Percentiles rank a stretch among this genome's conserved stretches.
Evolutionary conservation across 2,797 vertebrate genomes (phyloP).

Genomic region (Phylloscopus collybita): DNA sequence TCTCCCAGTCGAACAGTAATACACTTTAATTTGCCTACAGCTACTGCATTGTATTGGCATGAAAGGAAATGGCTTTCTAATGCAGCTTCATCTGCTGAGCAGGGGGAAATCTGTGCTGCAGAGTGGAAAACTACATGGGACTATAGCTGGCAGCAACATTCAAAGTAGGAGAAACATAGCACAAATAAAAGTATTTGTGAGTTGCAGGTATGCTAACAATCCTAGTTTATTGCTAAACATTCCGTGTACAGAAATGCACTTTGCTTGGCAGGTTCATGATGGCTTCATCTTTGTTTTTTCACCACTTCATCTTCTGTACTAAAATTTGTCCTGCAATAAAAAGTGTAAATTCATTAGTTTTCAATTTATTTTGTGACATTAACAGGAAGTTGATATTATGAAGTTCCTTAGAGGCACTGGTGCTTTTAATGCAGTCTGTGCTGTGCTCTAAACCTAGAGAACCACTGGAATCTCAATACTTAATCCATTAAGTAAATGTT

Average conservation of each 20-base stretch:
- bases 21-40: slow-evolving; percentile 71
- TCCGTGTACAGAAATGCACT: neutral
- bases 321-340: neutral
- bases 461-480: neutral
- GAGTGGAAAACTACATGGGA: slow-evolving; percentile 62
- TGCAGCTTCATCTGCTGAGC: slow-evolving; percentile 70
- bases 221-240: slow-evolving; percentile 54
- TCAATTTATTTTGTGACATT: neutral
- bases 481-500: neutral
- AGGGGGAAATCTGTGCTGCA: slow-evolving; percentile 72
- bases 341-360: neutral
- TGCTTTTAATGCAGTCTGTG: neutral
- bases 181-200: slow-evolving; percentile 62
- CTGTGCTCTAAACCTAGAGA: neutral
- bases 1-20: slow-evolving; percentile 65
- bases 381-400: neutral
- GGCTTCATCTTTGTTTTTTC: neutral
- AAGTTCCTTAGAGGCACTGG: neutral
- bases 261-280: neutral
- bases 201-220: slow-evolving; percentile 66
- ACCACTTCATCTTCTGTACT: neutral
- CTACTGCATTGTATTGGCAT: slow-evolving; percentile 57
- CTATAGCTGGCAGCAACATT: slow-evolving; percentile 69
- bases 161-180: slow-evolving; percentile 60
- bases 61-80: slow-evolving; percentile 77